These are phyloP conservation scores for Corydoras maculifer DNA, from an alignment of 2,113 vertebrate genomes.

Conservation along the genomic window DNA sequence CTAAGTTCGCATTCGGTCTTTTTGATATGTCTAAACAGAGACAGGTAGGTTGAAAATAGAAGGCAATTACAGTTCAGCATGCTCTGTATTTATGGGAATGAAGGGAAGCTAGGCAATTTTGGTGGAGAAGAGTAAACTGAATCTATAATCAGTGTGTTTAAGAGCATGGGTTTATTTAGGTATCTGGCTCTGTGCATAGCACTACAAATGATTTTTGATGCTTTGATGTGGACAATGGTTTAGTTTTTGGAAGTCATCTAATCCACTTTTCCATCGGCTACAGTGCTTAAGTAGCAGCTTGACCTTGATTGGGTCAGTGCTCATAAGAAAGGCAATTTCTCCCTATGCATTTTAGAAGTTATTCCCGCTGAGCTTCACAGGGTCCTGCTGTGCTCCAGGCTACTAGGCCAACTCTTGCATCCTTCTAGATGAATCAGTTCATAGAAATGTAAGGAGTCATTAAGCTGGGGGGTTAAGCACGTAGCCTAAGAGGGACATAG, in stretches of 20 bases:
- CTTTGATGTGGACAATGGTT: slow-evolving; percentile 20
- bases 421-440: no score
- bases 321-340: no score
- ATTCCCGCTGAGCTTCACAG: no score
- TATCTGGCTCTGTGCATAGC: slow-evolving; percentile 34
- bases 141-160: slow-evolving; percentile 59
- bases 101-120: slow-evolving; percentile 56
- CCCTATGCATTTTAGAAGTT: no score
- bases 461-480: slow-evolving; percentile 19
- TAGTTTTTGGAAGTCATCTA: not conserved
- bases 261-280: not conserved
- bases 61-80: slow-evolving; percentile 54
- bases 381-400: no score
- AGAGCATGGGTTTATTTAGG: slow-evolving; percentile 48
- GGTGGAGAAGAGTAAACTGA: slow-evolving; percentile 47
- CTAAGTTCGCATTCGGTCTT: not conserved
- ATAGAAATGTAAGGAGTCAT: no score
- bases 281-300: not conserved
- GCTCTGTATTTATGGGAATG: slow-evolving; percentile 58
- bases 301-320: not conserved
- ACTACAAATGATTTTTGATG: slow-evolving; percentile 7
- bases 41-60: slow-evolving; percentile 63
- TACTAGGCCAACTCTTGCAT: no score
- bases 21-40: slow-evolving; percentile 20
- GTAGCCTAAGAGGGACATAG: slow-evolving; percentile 32